Evolutionary conservation across 1,140 invertebrate species (phyloP).

Genomic region (Vollenhovia emeryi): DNA sequence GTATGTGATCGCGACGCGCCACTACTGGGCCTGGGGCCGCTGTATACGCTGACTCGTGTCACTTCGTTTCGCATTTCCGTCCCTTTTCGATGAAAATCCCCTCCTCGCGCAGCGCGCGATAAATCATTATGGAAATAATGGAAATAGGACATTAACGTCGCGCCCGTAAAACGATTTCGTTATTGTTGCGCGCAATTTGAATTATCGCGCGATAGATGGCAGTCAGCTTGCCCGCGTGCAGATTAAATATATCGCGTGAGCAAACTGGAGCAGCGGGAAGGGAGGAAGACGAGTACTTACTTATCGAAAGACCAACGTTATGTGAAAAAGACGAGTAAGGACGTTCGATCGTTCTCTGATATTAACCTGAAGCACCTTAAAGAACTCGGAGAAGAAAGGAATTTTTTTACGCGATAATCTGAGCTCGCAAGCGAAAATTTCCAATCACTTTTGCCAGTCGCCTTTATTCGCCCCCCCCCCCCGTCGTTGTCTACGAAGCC

Average conservation of each 20-base stretch:
- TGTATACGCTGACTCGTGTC: slow-evolving; percentile 24
- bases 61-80: slow-evolving; percentile 32
- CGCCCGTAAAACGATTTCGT: slow-evolving; percentile 1
- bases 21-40: slow-evolving; percentile 62
- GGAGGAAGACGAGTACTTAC: neutral
- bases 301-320: neutral
- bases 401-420: no score
- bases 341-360: no score
- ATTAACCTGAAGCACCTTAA: no score
- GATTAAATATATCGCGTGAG: neutral
- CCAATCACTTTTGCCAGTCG: neutral
- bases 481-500: neutral
- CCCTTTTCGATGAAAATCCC: neutral
- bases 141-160: slow-evolving; percentile 20
- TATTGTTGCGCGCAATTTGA: neutral
- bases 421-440: neutral
- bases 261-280: neutral
- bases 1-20: no score
- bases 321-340: no score
- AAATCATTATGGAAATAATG: slow-evolving; percentile 29
- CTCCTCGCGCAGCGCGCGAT: neutral
- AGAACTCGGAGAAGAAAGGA: no score
- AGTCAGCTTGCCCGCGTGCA: neutral
- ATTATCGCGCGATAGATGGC: neutral
- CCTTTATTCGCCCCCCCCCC: neutral